Percentiles rank a stretch among this genome's conserved stretches.
phyloP scores from a whole-genome alignment of 2,113 vertebrate genomes.

The Ceratotherium simum region DNA sequence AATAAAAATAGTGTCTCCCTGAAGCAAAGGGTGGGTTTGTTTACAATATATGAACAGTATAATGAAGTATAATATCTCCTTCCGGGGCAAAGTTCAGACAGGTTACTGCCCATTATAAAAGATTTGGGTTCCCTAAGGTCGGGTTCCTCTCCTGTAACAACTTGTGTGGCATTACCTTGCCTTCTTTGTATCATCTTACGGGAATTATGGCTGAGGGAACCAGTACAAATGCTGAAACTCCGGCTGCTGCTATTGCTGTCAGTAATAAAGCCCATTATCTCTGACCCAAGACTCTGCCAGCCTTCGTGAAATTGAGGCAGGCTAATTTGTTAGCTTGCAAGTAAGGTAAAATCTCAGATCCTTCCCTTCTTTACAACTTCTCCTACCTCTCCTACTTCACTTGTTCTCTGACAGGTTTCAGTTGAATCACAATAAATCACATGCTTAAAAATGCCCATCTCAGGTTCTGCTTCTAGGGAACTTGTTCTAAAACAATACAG shows the following conservation, averaged over 20 bases:
- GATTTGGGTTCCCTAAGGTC: neutral
- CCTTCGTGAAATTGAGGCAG: neutral
- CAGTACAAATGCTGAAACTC: neutral
- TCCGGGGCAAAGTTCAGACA: neutral
- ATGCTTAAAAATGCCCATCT: neutral
- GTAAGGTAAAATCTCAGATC: neutral
- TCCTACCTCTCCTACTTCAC: neutral
- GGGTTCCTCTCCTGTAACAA: neutral
- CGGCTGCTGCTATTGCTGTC: neutral
- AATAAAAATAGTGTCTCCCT: neutral
- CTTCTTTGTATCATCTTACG: neutral
- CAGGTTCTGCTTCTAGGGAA: neutral
- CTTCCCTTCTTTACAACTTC: neutral
- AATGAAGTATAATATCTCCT: neutral
- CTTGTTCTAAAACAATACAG: neutral
- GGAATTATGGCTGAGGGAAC: neutral
- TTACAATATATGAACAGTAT: neutral
- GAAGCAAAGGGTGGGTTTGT: neutral
- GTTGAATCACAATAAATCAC: neutral
- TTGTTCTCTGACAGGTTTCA: neutral
- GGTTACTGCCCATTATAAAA: conserved; percentile 7
- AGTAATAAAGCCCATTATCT: neutral
- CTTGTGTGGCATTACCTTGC: neutral
- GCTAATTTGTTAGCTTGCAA: neutral
- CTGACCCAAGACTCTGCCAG: neutral